Base-by-base conservation (phyloP, 2,888 invertebrate genomes). In the Oligia strigilis region DNA sequence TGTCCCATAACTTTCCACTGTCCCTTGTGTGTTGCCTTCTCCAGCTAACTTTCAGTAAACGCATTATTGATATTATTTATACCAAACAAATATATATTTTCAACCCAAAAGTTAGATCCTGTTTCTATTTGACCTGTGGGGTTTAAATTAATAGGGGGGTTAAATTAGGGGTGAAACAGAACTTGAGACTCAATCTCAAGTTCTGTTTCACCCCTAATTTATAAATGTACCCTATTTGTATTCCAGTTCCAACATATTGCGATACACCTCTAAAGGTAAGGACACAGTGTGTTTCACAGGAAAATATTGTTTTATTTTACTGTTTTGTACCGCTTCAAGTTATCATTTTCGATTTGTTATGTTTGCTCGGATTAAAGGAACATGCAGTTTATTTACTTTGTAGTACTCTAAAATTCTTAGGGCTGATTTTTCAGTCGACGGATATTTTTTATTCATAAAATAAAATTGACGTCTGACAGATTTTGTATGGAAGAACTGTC, bases 161-260 rank as follows among this genome's bases (percentile, higher is more conserved):
- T n/a, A n/a, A n/a, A n/a, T n/a, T n/a, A n/a, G n/a, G n/a, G n/a
- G n/a, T n/a, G n/a, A n/a, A n/a, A n/a, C n/a, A n/a, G n/a, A n/a
- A n/a, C n/a, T n/a, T n/a, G n/a, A n/a, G n/a, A n/a, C n/a, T n/a
- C n/a, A n/a, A n/a, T 65, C 67, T 65, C 72, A 86, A 76, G 29
- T 29, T 29, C 75, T 80, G 84, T 71, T 79, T 58, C 65, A 65
- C 49, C 65, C 66, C 69, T 64, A 64, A 43, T 80, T 75, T 82
- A 79, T 69, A 79, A 73, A 80, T 72, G 60, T 60, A 79, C 69
- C 69, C 74, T 76, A 81, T 87, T 84, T 83, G 76, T 87, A 84
- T 87, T 84, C 88, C 62, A 9, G 43, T 46, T 75, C 46, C 36
- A 40, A 75, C 71, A 83, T 83, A 79, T 84, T 81, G 76, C 65